Percentiles rank a stretch among this genome's conserved stretches.
phyloP scores from a whole-genome alignment of 1,140 invertebrate genomes.

The Leptopilina clavipes region DNA sequence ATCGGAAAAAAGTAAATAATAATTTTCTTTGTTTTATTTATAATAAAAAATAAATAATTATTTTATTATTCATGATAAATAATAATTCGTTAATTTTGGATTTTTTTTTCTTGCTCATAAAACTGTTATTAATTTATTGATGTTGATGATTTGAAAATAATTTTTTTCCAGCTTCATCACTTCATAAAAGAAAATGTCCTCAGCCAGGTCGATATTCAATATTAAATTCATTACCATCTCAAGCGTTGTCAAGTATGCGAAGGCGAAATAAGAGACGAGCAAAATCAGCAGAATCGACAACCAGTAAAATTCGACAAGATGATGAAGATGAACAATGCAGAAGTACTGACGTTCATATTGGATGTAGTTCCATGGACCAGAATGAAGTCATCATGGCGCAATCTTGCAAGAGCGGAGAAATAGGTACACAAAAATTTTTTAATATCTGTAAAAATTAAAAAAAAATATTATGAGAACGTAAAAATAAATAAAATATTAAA shows the following conservation, averaged over 20 bases:
- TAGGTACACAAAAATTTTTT: slow-evolving; percentile 54
- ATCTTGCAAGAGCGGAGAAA: slow-evolving; percentile 65
- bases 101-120: slow-evolving; percentile 28
- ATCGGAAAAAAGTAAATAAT: too few relatives aligned
- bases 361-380: slow-evolving; percentile 66
- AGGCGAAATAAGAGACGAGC: slow-evolving; percentile 55
- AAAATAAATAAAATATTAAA: too few relatives aligned
- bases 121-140: slow-evolving; percentile 24
- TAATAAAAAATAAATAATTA: too few relatives aligned
- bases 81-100: too few relatives aligned
- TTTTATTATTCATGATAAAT: too few relatives aligned
- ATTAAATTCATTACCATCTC: slow-evolving; percentile 51
- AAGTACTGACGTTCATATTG: slow-evolving; percentile 66
- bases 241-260: slow-evolving; percentile 56
- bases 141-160: slow-evolving; percentile 8
- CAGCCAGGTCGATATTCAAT: slow-evolving; percentile 70
- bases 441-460: too few relatives aligned
- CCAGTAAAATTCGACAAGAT: slow-evolving; percentile 45
- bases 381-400: slow-evolving; percentile 70
- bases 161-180: slow-evolving; percentile 64
- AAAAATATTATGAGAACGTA: too few relatives aligned
- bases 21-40: too few relatives aligned
- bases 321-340: slow-evolving; percentile 62
- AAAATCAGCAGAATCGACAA: slow-evolving; percentile 48
- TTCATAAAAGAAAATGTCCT: slow-evolving; percentile 74